Evolutionary conservation across 1,140 invertebrate genomes (phyloP).

Genomic region (Colletes latitarsis): DNA sequence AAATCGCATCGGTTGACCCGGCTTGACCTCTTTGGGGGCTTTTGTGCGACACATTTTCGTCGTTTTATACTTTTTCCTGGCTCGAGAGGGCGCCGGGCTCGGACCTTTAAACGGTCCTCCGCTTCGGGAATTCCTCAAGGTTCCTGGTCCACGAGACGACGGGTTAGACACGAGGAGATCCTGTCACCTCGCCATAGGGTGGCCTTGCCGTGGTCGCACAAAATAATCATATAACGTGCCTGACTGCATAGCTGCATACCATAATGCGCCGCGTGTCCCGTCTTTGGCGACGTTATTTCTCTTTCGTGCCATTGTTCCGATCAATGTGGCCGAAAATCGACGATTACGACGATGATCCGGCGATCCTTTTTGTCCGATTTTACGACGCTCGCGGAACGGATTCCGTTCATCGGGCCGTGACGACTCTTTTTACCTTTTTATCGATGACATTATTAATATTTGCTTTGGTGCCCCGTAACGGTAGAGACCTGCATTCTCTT

Average conservation of each 20-base stretch:
- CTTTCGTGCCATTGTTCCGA: constrained; percentile 18
- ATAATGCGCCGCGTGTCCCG: constrained; percentile 60
- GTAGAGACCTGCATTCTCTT: not conserved
- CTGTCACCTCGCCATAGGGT: constrained; percentile 57
- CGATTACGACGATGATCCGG: constrained; percentile 9
- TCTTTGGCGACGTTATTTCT: constrained; percentile 31
- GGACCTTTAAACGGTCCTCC: constrained; percentile 55
- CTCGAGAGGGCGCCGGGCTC: constrained; percentile 20
- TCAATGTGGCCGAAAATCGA: constrained; percentile 22
- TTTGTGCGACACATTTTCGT: constrained; percentile 61
- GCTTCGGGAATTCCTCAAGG: constrained; percentile 53
- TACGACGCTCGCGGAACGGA: constrained; percentile 28
- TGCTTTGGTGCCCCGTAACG: not conserved
- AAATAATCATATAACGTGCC: constrained; percentile 75
- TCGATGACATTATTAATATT: constrained; percentile 36
- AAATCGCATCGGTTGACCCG: constrained; percentile 68
- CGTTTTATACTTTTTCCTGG: constrained; percentile 51
- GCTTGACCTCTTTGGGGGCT: constrained; percentile 55
- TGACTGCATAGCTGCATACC: constrained; percentile 74
- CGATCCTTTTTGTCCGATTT: constrained; percentile 28
- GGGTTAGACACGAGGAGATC: constrained; percentile 51
- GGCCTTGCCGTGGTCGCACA: constrained; percentile 68
- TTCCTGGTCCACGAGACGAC: constrained; percentile 53
- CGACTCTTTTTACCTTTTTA: constrained; percentile 7
- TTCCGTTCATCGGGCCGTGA: not conserved